Evolutionary conservation across 2,888 invertebrate genomes (phyloP), one percentile per base, ranked within the genome.

Genomic region (Achlya flavicornis): DNA sequence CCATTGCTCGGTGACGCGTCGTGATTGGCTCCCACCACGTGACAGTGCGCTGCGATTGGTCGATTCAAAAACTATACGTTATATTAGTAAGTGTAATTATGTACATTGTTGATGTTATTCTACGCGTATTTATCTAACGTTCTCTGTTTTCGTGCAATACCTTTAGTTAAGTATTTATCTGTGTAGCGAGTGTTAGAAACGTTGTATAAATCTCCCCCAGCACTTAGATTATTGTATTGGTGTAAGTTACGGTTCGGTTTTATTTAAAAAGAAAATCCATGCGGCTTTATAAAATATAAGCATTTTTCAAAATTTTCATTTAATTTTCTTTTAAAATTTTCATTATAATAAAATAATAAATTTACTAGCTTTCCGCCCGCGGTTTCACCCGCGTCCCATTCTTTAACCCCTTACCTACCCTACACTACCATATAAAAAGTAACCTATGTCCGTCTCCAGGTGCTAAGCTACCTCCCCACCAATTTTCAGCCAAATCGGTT

Each of bases 111-210:
- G 79, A 78, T 71, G 69, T 75, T 83, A 19, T 53, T 53, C 53
- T 53, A 85, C 79, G 75, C 72, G 73, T 86, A 86, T 86, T 85
- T 85, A 84, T 53, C 53, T 53, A 85, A 73, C 77, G 74, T 78
- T 82, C 85, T 83, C 85, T 81, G 88, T 91, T 88, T 53, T 90
- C 89, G 93, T 93, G 93, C 93, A 93, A 93, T 93, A 93, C 90
- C 84, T 84, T 88, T 91, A 91, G 87, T 92, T 92, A 91, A 92
- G 91, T 92, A 92, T 93, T 92, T 93, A 93, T 92, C 85, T 87
- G 77, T 82, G 87, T 92, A 92, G 91, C 78, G 80, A 82, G 85
- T 87, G 85, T 87, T 88, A 87, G 89, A 74, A 69, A 74, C 76
- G 77, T 80, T 92, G 90, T 91, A 90, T 86, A 91, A 89, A 91